A percentile compares a stretch with the other conserved stretches of the same genome.
Evolutionary conservation across 2,113 vertebrate species (phyloP).

Genomic region (Meriones unguiculatus): DNA sequence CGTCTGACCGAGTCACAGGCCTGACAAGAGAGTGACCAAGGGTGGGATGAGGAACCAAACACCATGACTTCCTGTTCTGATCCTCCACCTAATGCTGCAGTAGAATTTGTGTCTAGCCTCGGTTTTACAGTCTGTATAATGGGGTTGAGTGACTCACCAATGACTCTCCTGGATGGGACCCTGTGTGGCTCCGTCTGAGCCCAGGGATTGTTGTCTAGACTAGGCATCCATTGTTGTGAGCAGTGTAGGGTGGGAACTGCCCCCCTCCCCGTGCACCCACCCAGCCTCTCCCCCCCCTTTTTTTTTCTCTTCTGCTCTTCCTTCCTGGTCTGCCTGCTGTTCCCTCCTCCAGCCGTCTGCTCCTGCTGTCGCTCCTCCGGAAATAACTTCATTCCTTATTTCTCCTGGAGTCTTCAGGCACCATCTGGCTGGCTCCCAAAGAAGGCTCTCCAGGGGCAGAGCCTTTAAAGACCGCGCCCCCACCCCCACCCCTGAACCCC

Average conservation of each 20-base stretch:
- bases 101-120: neutral
- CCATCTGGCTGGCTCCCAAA: constrained; percentile 31
- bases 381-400: constrained; percentile 52
- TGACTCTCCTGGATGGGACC: neutral
- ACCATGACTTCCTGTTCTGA: neutral
- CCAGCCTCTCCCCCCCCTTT: neutral
- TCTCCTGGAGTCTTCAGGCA: constrained; percentile 26
- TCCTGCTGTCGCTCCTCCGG: constrained; percentile 35
- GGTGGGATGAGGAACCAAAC: accelerated
- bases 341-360: constrained; percentile 26
- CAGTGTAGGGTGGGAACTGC: accelerated
- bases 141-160: neutral
- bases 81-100: no score
- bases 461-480: neutral
- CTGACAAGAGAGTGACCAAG: neutral
- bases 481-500: neutral
- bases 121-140: neutral
- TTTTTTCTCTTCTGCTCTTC: neutral
- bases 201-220: no score
- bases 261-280: neutral
- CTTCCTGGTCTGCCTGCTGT: constrained; percentile 42
- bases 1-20: neutral
- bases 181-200: accelerated
- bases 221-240: neutral
- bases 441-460: neutral